These are phyloP conservation scores for Abrostola triplasia DNA, from an alignment of 2,888 invertebrate genomes.

Conservation along the genomic window DNA sequence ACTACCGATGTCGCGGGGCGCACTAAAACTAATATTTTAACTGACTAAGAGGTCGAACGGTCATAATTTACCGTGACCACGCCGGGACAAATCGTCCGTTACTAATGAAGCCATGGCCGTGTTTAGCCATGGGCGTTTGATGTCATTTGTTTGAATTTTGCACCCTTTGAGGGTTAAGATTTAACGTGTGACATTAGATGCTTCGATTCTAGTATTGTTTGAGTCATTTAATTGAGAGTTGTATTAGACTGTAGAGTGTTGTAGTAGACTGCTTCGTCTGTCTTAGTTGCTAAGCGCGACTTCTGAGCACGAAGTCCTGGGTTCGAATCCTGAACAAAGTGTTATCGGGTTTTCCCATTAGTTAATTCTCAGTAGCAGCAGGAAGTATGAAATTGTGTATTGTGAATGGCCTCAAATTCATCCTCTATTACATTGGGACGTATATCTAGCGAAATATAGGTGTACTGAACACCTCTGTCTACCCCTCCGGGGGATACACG, in stretches of 20 bases:
- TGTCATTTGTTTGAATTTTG: slow-evolving; percentile 53
- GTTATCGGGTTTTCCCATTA: too few species aligned
- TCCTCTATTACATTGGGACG: too few species aligned
- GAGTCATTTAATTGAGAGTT: neutral
- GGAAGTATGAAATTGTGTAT: too few species aligned
- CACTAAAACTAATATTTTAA: slow-evolving; percentile 78
- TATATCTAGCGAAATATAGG: too few species aligned
- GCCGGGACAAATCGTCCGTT: slow-evolving; percentile 76
- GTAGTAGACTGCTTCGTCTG: too few species aligned
- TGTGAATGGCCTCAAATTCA: too few species aligned
- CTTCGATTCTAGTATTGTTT: slow-evolving; percentile 6
- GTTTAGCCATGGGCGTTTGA: slow-evolving; percentile 31
- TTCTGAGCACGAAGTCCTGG: too few species aligned
- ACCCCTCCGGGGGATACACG: too few species aligned
- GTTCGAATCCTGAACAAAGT: too few species aligned
- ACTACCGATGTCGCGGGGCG: slow-evolving; percentile 62
- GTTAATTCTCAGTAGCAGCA: too few species aligned
- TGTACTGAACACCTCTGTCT: too few species aligned
- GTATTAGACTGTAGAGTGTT: slow-evolving; percentile 1
- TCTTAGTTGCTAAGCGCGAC: too few species aligned
- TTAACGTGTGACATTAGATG: slow-evolving; percentile 42
- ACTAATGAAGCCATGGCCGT: slow-evolving; percentile 69
- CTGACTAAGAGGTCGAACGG: slow-evolving; percentile 65
- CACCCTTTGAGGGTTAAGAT: slow-evolving; percentile 51
- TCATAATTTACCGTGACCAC: slow-evolving; percentile 73